Evolutionary conservation across 1,140 invertebrate species (phyloP).

Genomic region (Drosophila kohkoa): DNA sequence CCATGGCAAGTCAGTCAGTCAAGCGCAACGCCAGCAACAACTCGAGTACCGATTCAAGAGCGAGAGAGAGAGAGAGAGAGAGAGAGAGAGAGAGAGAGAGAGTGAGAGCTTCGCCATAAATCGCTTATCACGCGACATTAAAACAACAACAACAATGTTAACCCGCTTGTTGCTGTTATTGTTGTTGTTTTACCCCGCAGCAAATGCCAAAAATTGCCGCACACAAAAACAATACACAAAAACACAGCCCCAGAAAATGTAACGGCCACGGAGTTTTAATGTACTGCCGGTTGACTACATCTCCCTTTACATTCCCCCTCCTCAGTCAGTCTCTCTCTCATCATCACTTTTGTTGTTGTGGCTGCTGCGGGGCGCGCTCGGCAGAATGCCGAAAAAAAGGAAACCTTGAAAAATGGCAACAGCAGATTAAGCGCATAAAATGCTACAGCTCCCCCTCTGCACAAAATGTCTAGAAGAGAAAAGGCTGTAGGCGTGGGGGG

Average conservation of each 20-base stretch:
- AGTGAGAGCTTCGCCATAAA: conserved; percentile 71
- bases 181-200: conserved; percentile 59
- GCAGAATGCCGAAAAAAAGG: conserved; percentile 20
- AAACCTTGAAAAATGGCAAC: conserved; percentile 72
- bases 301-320: too few relatives aligned
- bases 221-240: conserved; percentile 77
- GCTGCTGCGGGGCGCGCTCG: not conserved
- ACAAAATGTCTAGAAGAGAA: conserved; percentile 1
- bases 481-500: not conserved
- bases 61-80: too few relatives aligned
- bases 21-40: conserved; percentile 75
- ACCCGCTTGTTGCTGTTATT: conserved; percentile 57
- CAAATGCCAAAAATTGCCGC: conserved; percentile 82
- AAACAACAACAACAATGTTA: conserved; percentile 72
- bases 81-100: conserved; percentile 17
- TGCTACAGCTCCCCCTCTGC: conserved; percentile 21
- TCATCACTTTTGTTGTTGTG: too few relatives aligned
- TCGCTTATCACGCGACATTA: conserved; percentile 83
- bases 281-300: conserved; percentile 54
- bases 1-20: conserved; percentile 56
- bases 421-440: conserved; percentile 82
- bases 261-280: conserved; percentile 79
- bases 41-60: conserved; percentile 74
- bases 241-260: conserved; percentile 49
- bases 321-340: not conserved